These are phyloP conservation scores for Perithous albicinctus DNA, from an alignment of 2,888 invertebrate genomes.

Conservation along the genomic window DNA sequence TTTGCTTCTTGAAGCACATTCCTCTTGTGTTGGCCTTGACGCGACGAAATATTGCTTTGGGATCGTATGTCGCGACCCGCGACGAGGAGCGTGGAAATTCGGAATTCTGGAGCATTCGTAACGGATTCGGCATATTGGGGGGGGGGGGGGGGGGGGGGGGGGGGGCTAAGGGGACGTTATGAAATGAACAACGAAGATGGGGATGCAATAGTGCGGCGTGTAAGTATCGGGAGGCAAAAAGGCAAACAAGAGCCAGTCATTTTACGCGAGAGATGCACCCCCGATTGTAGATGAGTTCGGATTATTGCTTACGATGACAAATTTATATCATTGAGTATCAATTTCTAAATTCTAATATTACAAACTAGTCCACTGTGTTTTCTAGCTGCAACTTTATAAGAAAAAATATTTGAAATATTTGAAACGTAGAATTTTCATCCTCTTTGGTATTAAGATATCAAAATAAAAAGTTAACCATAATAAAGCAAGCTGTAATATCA, in stretches of 20 bases:
- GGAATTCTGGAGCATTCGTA: constrained; percentile 74
- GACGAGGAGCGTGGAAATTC: constrained; percentile 81
- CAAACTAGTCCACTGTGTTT: neutral
- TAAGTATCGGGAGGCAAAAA: constrained; percentile 43
- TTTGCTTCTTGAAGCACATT: constrained; percentile 39
- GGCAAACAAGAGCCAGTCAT: constrained; percentile 25
- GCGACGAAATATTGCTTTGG: constrained; percentile 74
- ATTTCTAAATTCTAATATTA: neutral
- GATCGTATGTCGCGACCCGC: constrained; percentile 78
- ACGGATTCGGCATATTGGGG: constrained; percentile 66
- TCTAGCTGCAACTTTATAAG: neutral
- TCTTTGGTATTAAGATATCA: too few species aligned
- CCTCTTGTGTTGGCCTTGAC: constrained; percentile 27
- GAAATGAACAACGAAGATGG: constrained; percentile 39
- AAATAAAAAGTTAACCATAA: neutral
- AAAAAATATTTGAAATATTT: too few species aligned
- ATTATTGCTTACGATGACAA: constrained; percentile 4
- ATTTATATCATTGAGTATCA: constrained; percentile 8
- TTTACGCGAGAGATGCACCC: neutral
- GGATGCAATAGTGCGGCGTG: constrained; percentile 29
- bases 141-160: too few species aligned
- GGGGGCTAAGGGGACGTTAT: constrained; percentile 35
- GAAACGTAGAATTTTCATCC: too few species aligned
- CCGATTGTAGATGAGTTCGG: neutral
- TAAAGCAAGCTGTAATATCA: neutral